Conservation (phyloP, 2,888 invertebrate genomes). For the Heliconius cydno region DNA sequence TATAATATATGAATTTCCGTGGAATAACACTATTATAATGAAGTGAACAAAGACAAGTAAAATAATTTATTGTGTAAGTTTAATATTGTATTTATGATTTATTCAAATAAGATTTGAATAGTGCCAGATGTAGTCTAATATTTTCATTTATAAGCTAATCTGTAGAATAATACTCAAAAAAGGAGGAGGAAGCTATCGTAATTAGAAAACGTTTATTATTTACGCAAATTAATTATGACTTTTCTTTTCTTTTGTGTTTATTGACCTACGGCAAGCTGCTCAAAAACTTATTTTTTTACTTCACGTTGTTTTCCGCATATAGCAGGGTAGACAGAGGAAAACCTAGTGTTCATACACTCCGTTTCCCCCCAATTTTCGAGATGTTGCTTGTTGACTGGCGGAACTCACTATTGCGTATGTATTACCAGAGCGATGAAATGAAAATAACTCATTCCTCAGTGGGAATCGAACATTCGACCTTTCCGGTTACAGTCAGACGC, state of each 20-base stretch:
- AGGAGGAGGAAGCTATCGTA: background rate
- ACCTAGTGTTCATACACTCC: background rate
- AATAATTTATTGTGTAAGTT: conserved; percentile 1
- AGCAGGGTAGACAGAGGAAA: background rate
- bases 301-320: background rate
- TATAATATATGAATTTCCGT: background rate
- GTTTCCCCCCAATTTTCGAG: background rate
- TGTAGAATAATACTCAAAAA: conserved; percentile 15
- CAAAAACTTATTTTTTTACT: background rate
- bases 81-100: conserved; percentile 2
- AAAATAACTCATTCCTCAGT: background rate
- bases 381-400: background rate
- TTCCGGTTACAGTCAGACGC: background rate
- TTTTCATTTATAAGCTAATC: background rate
- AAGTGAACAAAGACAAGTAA: background rate
- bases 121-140: conserved; percentile 11
- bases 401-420: background rate
- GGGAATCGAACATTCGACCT: background rate
- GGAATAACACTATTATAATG: background rate
- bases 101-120: conserved; percentile 12
- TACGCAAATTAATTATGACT: background rate
- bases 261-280: background rate
- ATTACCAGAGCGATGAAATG: background rate
- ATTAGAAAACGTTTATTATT: background rate
- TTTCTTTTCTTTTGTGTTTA: background rate